Conservation (phyloP, 1,140 invertebrate species). For the Daktulosphaira vitifoliae region DNA sequence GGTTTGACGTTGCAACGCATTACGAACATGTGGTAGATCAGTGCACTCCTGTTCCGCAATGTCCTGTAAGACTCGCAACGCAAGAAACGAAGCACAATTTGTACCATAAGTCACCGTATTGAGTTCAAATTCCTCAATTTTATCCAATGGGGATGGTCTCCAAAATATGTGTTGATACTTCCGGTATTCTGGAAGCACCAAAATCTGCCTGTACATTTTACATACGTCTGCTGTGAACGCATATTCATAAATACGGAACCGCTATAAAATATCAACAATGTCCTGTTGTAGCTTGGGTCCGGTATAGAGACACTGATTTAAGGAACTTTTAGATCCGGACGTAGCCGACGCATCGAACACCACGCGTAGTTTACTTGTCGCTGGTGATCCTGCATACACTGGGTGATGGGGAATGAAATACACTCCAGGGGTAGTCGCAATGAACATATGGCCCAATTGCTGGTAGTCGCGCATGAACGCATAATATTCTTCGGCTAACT, state of each 20-base stretch:
- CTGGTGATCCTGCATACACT: background rate
- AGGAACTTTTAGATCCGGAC: background rate
- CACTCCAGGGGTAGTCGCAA: background rate
- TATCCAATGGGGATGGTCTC: background rate
- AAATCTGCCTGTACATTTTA: too few relatives aligned
- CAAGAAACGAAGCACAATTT: background rate
- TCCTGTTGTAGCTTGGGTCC: slow-evolving; percentile 6
- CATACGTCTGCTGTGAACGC: background rate
- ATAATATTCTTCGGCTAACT: background rate
- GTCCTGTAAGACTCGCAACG: background rate
- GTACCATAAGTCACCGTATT: background rate
- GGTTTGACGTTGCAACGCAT: too few relatives aligned
- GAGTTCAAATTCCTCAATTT: background rate
- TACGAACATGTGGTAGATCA: background rate
- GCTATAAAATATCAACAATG: background rate
- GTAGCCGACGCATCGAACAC: background rate
- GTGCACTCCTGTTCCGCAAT: background rate
- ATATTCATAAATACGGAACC: background rate
- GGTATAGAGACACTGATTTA: background rate
- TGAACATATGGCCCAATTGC: background rate
- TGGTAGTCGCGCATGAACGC: background rate
- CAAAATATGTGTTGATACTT: background rate
- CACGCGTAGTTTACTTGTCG: background rate
- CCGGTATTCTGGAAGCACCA: background rate
- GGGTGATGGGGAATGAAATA: slow-evolving; percentile 3